Percentiles rank a stretch among this genome's conserved stretches.
These are phyloP conservation scores for Carollia perspicillata DNA, from an alignment of 2,113 vertebrate species.

Conservation along the genomic window DNA sequence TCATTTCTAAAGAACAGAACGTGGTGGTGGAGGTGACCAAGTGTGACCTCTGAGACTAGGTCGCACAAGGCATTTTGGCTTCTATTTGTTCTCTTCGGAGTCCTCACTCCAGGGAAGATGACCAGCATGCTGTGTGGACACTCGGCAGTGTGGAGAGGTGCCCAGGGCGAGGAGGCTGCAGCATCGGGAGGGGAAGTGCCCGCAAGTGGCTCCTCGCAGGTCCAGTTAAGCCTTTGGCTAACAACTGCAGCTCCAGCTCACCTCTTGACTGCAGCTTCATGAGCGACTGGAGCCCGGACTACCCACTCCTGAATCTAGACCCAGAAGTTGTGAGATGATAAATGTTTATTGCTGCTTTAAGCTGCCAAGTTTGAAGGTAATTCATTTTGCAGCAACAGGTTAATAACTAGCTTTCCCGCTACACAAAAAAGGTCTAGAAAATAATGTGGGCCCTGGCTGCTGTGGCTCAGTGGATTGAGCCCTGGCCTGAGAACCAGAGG, in stretches of 20 bases:
- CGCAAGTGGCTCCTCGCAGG: not conserved
- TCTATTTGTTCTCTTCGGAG: not conserved
- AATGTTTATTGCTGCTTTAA: not conserved
- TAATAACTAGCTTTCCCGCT: not conserved
- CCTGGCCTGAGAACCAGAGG: no score
- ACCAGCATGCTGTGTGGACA: fast-evolving
- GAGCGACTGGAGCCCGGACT: not conserved
- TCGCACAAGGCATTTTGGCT: not conserved
- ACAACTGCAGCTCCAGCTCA: not conserved
- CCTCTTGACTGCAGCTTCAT: not conserved
- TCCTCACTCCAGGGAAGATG: not conserved
- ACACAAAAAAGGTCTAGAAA: not conserved
- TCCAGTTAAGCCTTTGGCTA: not conserved
- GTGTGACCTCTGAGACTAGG: not conserved
- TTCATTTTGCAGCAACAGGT: not conserved
- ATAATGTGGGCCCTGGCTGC: not conserved
- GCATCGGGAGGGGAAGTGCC: not conserved
- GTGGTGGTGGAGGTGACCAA: not conserved
- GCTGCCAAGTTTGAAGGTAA: not conserved
- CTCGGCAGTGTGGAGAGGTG: not conserved
- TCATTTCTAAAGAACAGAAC: not conserved
- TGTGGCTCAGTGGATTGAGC: no score
- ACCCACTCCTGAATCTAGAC: not conserved
- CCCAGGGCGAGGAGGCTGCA: fast-evolving
- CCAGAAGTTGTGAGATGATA: not conserved